Base-by-base conservation (phyloP, 2,113 vertebrate species). In the Marmota flaviventris region DNA sequence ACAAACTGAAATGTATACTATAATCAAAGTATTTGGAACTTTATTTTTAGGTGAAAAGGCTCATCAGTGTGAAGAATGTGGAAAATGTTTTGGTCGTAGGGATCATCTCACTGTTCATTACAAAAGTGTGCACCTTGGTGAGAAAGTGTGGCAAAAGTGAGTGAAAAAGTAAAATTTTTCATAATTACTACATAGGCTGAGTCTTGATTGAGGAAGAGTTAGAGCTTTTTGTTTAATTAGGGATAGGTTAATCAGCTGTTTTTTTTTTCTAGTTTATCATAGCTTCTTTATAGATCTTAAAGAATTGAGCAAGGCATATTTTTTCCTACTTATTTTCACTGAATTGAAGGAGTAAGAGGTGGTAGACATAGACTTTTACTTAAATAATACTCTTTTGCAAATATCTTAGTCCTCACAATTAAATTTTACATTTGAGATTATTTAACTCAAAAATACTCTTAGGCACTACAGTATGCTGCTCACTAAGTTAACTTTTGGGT, bases 81-180 rank as follows among this genome's bases (percentile, higher is more conserved):
- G 99, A 14, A 99, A 99, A 94, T 99, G 99, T 96, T 99, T 99
- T 98, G 99, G 99, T 34, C 99, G 99, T 42, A 99, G 99, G 69
- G 99, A 99, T 96, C 99, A 99, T 84, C 99, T 99, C 95, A 99
- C 99, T 4, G 99, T 99, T 95, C 99, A 99, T 98, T 99, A 99
- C 96, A 99, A 99, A 98, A 99, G 99, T 37, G 99, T 99, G 95
- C 99, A 99, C 98, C 98, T 99, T 61, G 99, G 99, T 97, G 99
- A 99, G 97, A 99, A 99, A 96, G 99, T 99, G 51, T 99, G 99
- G 99, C 99, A 99, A 97, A 99, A 99, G 99, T 99, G 99, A 98
- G 99, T 98, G 27, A 24, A 27, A 77, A 17, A 53, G 58, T 42
- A 39, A 17, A 65, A 7, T 14, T 75, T 82, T 65, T 85, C n/a